phyloP scores from a whole-genome alignment of 2,797 vertebrate genomes.

The Martes flavigula region DNA sequence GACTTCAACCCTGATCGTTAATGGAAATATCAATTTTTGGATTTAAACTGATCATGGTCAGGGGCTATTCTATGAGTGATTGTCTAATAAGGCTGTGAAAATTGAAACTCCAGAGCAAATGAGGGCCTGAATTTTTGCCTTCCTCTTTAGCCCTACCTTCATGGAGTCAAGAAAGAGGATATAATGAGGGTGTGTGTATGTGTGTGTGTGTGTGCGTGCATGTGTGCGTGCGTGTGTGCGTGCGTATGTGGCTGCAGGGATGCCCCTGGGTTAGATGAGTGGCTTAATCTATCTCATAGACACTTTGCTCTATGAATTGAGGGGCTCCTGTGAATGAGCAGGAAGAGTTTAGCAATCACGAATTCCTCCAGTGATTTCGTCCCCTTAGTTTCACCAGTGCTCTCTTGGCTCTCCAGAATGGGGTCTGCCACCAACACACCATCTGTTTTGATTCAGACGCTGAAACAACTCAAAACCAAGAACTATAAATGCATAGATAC shows the following conservation, averaged over 20 bases:
- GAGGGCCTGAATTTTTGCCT: neutral
- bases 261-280: neutral
- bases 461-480: neutral
- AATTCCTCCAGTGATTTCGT: neutral
- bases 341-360: neutral
- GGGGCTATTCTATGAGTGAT: neutral
- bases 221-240: neutral
- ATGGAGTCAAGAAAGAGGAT: neutral
- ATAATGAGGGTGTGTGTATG: neutral
- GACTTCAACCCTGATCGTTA: neutral
- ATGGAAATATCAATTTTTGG: slow-evolving; percentile 17
- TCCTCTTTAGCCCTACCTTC: neutral
- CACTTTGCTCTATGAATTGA: neutral
- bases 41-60: slow-evolving; percentile 26
- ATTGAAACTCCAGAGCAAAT: neutral
- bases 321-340: neutral
- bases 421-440: neutral
- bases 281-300: neutral
- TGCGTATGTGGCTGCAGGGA: neutral
- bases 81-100: neutral
- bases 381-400: neutral
- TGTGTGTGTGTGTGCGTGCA: neutral
- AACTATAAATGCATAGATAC: neutral
- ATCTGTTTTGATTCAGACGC: neutral
- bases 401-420: neutral